These are phyloP conservation scores for Scatophagus argus DNA, from an alignment of 2,113 vertebrate genomes.

Conservation along the genomic window DNA sequence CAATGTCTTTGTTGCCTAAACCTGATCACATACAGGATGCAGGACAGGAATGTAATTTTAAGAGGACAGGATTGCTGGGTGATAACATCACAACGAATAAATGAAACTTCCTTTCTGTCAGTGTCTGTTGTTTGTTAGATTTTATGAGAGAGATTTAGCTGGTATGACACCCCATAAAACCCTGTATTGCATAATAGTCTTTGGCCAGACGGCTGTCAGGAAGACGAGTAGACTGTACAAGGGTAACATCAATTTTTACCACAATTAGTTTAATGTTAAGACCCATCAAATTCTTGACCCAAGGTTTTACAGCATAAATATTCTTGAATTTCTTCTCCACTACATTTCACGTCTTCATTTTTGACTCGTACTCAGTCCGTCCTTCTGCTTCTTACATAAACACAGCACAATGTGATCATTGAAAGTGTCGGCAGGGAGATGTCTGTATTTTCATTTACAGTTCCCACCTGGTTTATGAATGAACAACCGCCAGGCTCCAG, in stretches of 20 bases:
- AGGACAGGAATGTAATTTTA: neutral
- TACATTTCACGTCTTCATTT: neutral
- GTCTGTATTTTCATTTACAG: constrained; percentile 79
- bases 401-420: constrained; percentile 75
- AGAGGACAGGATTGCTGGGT: neutral
- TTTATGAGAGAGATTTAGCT: neutral
- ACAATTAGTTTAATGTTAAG: neutral
- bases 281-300: neutral
- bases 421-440: constrained; percentile 59
- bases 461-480: constrained; percentile 81
- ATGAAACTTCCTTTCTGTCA: neutral
- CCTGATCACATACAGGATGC: neutral
- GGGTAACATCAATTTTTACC: neutral
- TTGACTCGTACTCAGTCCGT: neutral
- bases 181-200: neutral
- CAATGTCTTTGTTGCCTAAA: neutral
- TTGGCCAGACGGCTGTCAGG: constrained; percentile 54
- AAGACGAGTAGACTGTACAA: constrained; percentile 46
- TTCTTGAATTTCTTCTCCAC: neutral
- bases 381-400: constrained; percentile 41
- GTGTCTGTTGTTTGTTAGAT: neutral
- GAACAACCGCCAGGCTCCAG: constrained; percentile 75
- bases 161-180: constrained; percentile 1
- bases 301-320: neutral
- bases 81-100: neutral